Evolutionary conservation across 2,888 invertebrate genomes (phyloP), one percentile per base, ranked within the genome.

Genomic region (Syrista parreyssii): DNA sequence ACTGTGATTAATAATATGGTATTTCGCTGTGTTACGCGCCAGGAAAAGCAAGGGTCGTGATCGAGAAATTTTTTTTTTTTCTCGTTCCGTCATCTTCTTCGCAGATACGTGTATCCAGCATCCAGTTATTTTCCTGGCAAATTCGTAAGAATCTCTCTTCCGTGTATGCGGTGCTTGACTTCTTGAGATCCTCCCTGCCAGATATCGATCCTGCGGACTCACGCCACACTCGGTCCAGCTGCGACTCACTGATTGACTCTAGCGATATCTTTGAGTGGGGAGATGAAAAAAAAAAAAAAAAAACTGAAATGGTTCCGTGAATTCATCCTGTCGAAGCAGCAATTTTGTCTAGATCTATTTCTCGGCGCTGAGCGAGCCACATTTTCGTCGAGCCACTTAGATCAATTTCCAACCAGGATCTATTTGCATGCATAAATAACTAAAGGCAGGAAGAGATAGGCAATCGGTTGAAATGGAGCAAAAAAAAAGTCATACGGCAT

Each of bases 201-300:
- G 75, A 77, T 77, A 77, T 31, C 71, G 71, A 71, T 71, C 71
- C 71, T 71, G 71, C 71, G 71, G 71, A 71, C 71, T 71, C 71
- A 71, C 71, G 71, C 32, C 71, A 23, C 32, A 69, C 69, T 71
- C 71, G 30, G 30, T 75, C 68, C 40, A 77, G 77, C 69, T 75
- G 75, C 71, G 74, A 55, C 77, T 23, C 40, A 32, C 69, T 35
- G 77, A 77, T 77, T 71, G 71, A 74, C 69, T 40, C 74, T 34
- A 33, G 55, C 75, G 77, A 77, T 77, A 77, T 36, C 69, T 73
- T 55, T 72, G n/a, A 73, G 30, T n/a, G 34, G 74, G n/a, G 73
- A 68, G 68, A 9, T 72, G 30, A 40, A 72, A 55, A 36, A 40
- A 40, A 35, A 40, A 77, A 74, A 68, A 36, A 40, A 72, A 55